Percentiles rank a stretch among this genome's conserved stretches.
These are phyloP conservation scores for Glareola pratincola DNA, from an alignment of 2,113 vertebrate genomes.

Conservation along the genomic window DNA sequence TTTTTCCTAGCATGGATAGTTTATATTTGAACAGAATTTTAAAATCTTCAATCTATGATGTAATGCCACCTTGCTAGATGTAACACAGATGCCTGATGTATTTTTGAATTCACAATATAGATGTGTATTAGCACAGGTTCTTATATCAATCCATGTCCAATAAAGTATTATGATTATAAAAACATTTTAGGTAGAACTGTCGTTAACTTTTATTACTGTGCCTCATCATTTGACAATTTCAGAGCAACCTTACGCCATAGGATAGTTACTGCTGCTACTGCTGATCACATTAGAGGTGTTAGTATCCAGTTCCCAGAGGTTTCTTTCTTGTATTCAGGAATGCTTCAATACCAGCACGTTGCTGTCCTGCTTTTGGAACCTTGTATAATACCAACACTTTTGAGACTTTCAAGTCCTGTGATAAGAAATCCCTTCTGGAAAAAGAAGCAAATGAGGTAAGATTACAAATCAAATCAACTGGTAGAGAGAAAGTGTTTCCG, in stretches of 20 bases:
- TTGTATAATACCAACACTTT: slow-evolving; percentile 96
- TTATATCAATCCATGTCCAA: neutral
- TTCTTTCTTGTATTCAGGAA: slow-evolving; percentile 70
- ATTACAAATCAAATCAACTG: neutral
- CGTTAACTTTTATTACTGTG: neutral
- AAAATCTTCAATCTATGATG: neutral
- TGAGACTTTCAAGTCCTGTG: slow-evolving; percentile 90
- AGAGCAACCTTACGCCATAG: neutral
- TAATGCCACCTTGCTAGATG: neutral
- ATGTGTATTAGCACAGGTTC: neutral
- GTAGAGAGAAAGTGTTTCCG: neutral
- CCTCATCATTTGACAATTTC: neutral
- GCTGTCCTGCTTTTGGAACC: slow-evolving; percentile 85
- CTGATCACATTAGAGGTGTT: neutral
- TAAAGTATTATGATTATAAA: neutral
- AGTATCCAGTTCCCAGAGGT: neutral
- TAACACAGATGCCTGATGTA: neutral
- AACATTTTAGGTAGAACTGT: neutral
- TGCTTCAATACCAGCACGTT: slow-evolving; percentile 83
- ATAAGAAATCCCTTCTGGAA: slow-evolving; percentile 92
- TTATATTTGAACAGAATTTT: neutral
- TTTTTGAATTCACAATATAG: neutral
- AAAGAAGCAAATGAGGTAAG: slow-evolving; percentile 87
- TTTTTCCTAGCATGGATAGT: neutral
- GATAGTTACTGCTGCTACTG: neutral